phyloP scores from a whole-genome alignment of 2,797 vertebrate species.

The Valencia hispanica region DNA sequence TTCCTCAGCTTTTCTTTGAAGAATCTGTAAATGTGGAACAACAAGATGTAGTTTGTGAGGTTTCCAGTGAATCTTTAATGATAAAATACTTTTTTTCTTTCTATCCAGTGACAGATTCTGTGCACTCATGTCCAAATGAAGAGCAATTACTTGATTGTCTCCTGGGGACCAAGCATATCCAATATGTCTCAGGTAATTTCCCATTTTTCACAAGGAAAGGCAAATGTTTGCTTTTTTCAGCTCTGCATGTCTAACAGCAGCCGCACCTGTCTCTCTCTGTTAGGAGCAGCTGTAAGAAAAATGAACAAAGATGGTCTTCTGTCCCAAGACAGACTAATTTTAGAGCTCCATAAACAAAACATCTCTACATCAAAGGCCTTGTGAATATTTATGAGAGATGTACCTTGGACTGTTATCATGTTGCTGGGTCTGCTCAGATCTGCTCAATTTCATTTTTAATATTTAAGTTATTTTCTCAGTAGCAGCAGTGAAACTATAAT shows the following conservation, averaged over 20 bases:
- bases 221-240: constrained; percentile 12
- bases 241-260: constrained; percentile 10
- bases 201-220: constrained; percentile 31
- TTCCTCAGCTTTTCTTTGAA: constrained; percentile 42
- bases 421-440: constrained; percentile 8
- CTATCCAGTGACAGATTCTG: constrained; percentile 41
- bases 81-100: constrained; percentile 23
- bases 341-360: constrained; percentile 39
- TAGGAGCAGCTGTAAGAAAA: constrained; percentile 36
- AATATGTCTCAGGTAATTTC: constrained; percentile 46
- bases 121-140: constrained; percentile 68
- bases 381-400: constrained; percentile 59
- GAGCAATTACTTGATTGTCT: constrained; percentile 67
- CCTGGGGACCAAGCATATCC: constrained; percentile 33
- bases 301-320: constrained; percentile 33
- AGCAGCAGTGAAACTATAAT: neutral
- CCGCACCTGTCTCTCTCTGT: constrained; percentile 32
- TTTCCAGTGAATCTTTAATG: constrained; percentile 70
- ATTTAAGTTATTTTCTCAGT: neutral
- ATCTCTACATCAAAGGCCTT: constrained; percentile 58
- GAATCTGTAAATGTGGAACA: constrained; percentile 44
- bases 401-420: constrained; percentile 45
- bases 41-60: constrained; percentile 41
- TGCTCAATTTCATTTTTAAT: constrained; percentile 5
- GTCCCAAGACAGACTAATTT: constrained; percentile 52